A percentile compares a stretch with the other conserved stretches of the same genome.
phyloP scores from a whole-genome alignment of 2,888 invertebrate genomes.

The Macrophya annulata region DNA sequence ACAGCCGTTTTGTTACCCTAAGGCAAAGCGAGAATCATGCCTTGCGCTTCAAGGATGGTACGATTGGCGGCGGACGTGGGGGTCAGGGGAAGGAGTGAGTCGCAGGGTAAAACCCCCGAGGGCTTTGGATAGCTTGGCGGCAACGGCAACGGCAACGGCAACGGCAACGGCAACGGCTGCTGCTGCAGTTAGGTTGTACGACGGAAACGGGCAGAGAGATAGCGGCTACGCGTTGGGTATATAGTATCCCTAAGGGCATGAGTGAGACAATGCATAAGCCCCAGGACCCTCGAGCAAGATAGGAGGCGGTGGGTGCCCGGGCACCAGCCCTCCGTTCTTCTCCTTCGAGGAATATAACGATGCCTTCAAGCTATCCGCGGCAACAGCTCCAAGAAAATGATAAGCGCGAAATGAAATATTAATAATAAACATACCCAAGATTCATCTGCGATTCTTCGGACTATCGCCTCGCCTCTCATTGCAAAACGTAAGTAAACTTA shows the following conservation, averaged over 20 bases:
- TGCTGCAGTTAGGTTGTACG: constrained; percentile 68
- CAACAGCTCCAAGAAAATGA: constrained; percentile 75
- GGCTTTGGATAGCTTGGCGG: constrained; percentile 63
- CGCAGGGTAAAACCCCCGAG: constrained; percentile 61
- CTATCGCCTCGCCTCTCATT: not conserved
- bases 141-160: constrained; percentile 53
- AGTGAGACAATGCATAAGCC: constrained; percentile 68
- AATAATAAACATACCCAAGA: constrained; percentile 71
- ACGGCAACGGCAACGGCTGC: constrained; percentile 43
- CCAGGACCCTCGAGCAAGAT: constrained; percentile 66
- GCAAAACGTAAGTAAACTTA: not conserved
- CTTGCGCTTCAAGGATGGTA: constrained; percentile 67
- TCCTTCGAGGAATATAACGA: constrained; percentile 75
- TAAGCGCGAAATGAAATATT: constrained; percentile 80
- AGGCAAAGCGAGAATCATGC: constrained; percentile 71
- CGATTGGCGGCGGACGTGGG: constrained; percentile 51
- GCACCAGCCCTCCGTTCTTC: constrained; percentile 64
- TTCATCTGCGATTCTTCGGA: constrained; percentile 4
- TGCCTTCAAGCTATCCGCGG: constrained; percentile 71
- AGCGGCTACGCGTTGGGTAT: constrained; percentile 63
- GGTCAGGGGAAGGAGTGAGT: constrained; percentile 54
- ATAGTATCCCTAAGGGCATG: constrained; percentile 61
- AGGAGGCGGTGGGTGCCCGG: constrained; percentile 40
- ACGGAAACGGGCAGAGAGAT: constrained; percentile 73
- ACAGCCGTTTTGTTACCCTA: constrained; percentile 72